phyloP scores from a whole-genome alignment of 2,113 vertebrate genomes.

The Muscicapa adusta region DNA sequence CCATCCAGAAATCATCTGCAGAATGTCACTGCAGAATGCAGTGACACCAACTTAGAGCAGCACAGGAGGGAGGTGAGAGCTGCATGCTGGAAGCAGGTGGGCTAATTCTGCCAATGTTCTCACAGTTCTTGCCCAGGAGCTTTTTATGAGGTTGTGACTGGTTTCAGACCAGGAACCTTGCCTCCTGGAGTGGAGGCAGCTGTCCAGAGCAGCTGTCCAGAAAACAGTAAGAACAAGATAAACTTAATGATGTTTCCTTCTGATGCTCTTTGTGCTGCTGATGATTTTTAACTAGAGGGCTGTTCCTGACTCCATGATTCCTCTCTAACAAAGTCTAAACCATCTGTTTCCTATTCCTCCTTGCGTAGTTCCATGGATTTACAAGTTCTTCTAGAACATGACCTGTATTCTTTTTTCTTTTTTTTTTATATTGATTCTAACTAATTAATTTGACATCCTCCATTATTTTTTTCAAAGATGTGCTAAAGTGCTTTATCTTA shows the following conservation, averaged over 20 bases:
- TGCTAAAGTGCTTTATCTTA: not conserved
- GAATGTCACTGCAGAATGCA: too few relatives aligned
- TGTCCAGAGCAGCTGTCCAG: too few relatives aligned
- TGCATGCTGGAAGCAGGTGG: not conserved
- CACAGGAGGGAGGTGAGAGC: not conserved
- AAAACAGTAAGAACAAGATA: not conserved
- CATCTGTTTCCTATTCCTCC: not conserved
- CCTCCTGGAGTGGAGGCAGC: not conserved
- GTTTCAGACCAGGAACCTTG: not conserved
- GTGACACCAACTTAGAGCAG: not conserved
- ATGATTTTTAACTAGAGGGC: not conserved
- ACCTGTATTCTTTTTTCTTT: not conserved
- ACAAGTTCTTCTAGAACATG: not conserved
- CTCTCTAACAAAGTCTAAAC: not conserved
- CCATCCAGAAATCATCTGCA: not conserved
- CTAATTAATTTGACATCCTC: not conserved
- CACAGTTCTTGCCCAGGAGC: not conserved
- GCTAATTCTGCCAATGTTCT: not conserved
- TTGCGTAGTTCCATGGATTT: not conserved
- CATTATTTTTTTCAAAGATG: not conserved
- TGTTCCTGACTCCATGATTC: not conserved
- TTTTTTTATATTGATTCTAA: not conserved
- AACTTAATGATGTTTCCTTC: not conserved
- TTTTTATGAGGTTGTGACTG: not conserved
- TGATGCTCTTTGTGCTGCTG: not conserved